Percentiles rank a stretch among this genome's conserved stretches.
These are phyloP conservation scores for Melanotaenia trifasciata DNA, from an alignment of 2,797 vertebrate genomes.

Conservation along the genomic window DNA sequence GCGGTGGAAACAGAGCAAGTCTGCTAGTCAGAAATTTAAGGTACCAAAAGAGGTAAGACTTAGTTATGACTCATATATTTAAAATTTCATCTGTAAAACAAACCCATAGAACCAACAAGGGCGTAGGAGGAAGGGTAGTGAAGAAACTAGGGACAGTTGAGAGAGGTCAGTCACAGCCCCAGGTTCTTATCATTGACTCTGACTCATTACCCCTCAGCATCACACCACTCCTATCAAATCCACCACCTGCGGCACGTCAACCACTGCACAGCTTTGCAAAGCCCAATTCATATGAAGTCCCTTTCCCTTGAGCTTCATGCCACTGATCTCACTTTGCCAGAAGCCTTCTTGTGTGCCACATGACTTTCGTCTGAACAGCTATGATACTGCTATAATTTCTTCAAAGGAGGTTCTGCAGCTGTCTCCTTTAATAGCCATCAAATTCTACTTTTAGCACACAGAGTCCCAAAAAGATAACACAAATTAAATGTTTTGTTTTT, in stretches of 20 bases:
- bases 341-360: neutral
- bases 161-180: conserved; percentile 59
- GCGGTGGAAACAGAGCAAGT: conserved; percentile 13
- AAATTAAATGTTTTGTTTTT: neutral
- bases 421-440: conserved; percentile 1
- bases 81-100: conserved; percentile 46
- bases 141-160: conserved; percentile 28
- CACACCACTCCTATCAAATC: conserved; percentile 55
- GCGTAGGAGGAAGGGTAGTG: conserved; percentile 21
- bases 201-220: conserved; percentile 59
- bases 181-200: conserved; percentile 63
- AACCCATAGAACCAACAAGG: conserved; percentile 48
- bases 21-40: conserved; percentile 24
- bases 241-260: conserved; percentile 47
- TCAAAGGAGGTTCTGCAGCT: neutral
- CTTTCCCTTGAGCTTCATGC: conserved; percentile 22
- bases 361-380: neutral
- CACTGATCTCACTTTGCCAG: conserved; percentile 36
- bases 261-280: conserved; percentile 25
- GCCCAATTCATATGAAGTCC: conserved; percentile 17
- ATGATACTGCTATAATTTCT: neutral
- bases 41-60: conserved; percentile 41
- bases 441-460: neutral
- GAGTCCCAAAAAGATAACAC: neutral
- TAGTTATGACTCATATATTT: conserved; percentile 53